Percentiles rank a stretch among this genome's conserved stretches.
Conservation (phyloP, 2,113 vertebrate species). For the Patagioenas fasciata region DNA sequence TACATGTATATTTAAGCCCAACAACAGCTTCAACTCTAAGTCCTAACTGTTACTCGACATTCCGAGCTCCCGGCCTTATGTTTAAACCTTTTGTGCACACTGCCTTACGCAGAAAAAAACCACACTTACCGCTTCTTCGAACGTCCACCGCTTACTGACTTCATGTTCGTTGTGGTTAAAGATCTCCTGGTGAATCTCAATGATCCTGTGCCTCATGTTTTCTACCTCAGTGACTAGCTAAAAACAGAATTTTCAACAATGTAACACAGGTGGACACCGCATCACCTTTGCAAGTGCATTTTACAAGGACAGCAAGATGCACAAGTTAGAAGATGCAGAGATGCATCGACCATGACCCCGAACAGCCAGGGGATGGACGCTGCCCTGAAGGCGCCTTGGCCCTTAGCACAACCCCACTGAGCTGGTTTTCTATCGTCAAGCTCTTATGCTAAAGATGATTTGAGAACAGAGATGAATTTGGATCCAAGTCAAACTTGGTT, state of each 20-base stretch:
- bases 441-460: neutral
- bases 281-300: neutral
- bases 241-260: neutral
- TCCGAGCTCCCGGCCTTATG: neutral
- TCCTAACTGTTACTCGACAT: neutral
- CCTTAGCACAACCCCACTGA: neutral
- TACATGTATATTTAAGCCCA: neutral
- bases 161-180: slow-evolving; percentile 98
- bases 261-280: neutral
- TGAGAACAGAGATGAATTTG: neutral
- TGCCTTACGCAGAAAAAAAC: neutral
- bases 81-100: accelerated
- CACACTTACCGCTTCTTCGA: slow-evolving; percentile 93
- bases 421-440: neutral
- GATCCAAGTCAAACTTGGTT: neutral
- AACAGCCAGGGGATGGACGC: neutral
- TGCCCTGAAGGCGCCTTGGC: neutral
- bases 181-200: slow-evolving; percentile 93
- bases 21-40: accelerated
- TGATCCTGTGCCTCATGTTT: slow-evolving; percentile 98
- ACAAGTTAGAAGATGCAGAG: neutral
- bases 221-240: slow-evolving; percentile 98
- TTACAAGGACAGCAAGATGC: accelerated
- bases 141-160: slow-evolving; percentile 98
- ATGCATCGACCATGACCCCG: neutral